Conservation (phyloP, 2,113 vertebrate genomes). For the Pongo abelii region DNA sequence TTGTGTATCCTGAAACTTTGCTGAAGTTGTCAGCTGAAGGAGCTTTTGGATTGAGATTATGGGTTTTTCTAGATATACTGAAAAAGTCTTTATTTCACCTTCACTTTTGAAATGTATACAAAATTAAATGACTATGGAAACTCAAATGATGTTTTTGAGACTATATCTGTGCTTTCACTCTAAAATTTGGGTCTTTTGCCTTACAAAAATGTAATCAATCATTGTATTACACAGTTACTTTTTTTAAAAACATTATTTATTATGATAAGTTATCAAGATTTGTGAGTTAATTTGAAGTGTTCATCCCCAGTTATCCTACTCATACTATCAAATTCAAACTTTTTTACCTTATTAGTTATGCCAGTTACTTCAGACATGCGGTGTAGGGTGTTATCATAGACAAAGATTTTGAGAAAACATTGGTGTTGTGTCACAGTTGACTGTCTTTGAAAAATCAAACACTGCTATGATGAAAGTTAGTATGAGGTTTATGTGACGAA, state of each 20-base stretch:
- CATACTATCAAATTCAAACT: not conserved
- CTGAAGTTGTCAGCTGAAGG: too few relatives aligned
- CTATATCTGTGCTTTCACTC: not conserved
- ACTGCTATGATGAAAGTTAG: not conserved
- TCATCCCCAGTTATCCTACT: not conserved
- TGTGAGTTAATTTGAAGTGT: not conserved
- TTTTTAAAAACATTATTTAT: constrained; percentile 12
- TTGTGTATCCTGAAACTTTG: too few relatives aligned
- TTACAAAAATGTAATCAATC: not conserved
- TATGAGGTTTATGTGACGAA: not conserved
- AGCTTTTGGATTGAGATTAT: too few relatives aligned
- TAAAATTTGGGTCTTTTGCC: constrained; percentile 1
- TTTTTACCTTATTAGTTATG: not conserved
- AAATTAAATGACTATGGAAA: not conserved
- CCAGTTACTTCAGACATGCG: not conserved
- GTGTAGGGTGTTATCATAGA: not conserved
- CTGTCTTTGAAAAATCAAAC: not conserved
- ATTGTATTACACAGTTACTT: not conserved
- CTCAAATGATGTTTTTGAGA: not conserved
- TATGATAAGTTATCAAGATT: not conserved
- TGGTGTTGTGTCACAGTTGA: not conserved
- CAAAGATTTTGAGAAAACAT: not conserved
- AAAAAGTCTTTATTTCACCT: not conserved
- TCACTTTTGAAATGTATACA: not conserved
- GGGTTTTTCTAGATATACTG: too few relatives aligned